Conservation (phyloP, 2,797 vertebrate genomes). For the Neosilurus mollespiculum region DNA sequence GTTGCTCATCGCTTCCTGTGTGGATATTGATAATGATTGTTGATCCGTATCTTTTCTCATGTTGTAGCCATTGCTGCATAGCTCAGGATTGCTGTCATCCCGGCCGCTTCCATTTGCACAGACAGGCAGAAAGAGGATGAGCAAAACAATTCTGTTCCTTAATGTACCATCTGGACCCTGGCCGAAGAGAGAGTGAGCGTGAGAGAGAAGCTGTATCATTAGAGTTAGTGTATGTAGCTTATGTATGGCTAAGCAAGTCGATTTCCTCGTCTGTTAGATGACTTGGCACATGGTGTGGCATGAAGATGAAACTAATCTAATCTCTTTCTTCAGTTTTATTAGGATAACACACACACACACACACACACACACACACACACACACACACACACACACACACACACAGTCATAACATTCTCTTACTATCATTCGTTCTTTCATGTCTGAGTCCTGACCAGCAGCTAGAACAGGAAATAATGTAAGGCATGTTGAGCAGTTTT, state of each 20-base stretch:
- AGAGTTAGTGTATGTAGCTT: slow-evolving; percentile 26
- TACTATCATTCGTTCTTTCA: slow-evolving; percentile 10
- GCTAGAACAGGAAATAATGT: slow-evolving; percentile 19
- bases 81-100: not conserved
- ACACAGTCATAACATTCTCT: not conserved
- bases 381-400: slow-evolving; percentile 8
- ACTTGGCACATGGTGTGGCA: slow-evolving; percentile 38
- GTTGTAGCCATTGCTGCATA: not conserved
- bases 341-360: slow-evolving; percentile 32
- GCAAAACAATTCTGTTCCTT: slow-evolving; percentile 18
- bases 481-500: not conserved
- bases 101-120: not conserved
- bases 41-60: not conserved
- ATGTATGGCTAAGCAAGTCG: slow-evolving; percentile 33
- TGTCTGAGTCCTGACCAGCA: slow-evolving; percentile 3
- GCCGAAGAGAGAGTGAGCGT: slow-evolving; percentile 4
- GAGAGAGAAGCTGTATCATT: not conserved
- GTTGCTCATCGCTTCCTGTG: too few relatives aligned
- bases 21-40: slow-evolving; percentile 4
- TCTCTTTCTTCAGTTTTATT: slow-evolving; percentile 40
- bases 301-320: slow-evolving; percentile 47
- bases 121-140: slow-evolving; percentile 23
- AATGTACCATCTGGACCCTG: slow-evolving; percentile 22
- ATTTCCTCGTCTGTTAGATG: slow-evolving; percentile 41
- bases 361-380: slow-evolving; percentile 12